Base-by-base conservation (phyloP, 1,140 invertebrate genomes). In the Aphidius gifuensis region DNA sequence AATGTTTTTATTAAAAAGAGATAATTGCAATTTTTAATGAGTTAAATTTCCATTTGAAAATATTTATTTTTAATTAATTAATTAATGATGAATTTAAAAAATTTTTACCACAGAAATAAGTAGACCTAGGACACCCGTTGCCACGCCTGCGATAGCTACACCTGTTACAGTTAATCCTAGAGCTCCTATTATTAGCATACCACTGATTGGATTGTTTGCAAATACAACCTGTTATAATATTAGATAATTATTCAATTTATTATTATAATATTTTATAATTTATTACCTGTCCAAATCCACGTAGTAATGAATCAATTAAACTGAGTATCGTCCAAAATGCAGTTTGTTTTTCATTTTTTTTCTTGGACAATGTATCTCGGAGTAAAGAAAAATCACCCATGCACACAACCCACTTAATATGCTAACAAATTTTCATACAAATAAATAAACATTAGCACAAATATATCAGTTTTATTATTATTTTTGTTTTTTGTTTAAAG, bases 181-280 rank as follows among this genome's bases (percentile, higher is more conserved):
- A 7, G 73, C 74, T 38, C 77, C 64, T 9, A 77, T 67, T 59
- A 83, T 74, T 9, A 83, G 58, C 8, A 82, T 57, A 38, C 81
- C 82, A 58, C 73, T 79, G 44, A 83, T 68, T 32, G 82, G 80
- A 71, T 83, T 83, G 65, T 82, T 83, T 9, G 76, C 74, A 46
- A 82, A 77, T 7, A 72, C 66, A 1, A 75, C 73, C 82, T 83
- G 21, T 32, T 16, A 47, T 16, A 16, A 16, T 58, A 44, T n/a
- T 58, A 54, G 47, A 56, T 42, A 54, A 48, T 42, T 42, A 54
- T 48, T 9, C 59, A 7, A 49, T 9, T 16, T 21, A 21, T 21
- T 7, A 46, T 40, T 54, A 47, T 6, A 48, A 47, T 44, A 6
- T 48, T 47, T 48, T 32, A 40, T 48, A 38, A 58, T 45, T 63